phyloP scores from a whole-genome alignment of 2,797 vertebrate species.

The Alcedo quadribrachys region DNA sequence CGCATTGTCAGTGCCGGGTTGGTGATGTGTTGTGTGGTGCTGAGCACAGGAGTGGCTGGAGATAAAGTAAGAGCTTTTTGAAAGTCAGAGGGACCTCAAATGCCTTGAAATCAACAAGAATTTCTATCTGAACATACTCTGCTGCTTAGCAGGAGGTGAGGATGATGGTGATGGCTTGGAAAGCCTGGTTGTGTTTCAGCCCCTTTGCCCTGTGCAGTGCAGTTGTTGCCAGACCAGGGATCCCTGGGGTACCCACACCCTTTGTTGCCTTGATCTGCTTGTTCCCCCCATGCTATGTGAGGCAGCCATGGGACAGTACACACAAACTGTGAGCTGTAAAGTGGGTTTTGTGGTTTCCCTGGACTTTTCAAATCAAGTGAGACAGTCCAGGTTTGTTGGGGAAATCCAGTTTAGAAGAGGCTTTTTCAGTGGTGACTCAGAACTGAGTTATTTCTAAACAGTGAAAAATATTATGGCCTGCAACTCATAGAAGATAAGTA shows the following conservation, averaged over 20 bases:
- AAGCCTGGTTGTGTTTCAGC: background rate
- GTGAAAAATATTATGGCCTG: constrained; percentile 13
- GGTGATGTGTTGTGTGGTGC: accelerated
- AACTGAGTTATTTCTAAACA: constrained; percentile 50
- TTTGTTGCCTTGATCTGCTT: background rate
- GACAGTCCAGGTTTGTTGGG: background rate
- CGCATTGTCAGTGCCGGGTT: background rate
- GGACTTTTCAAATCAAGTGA: background rate
- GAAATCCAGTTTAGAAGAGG: constrained; percentile 26
- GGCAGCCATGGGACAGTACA: background rate
- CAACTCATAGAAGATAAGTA: constrained; percentile 29
- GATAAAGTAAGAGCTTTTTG: background rate
- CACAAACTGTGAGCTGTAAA: background rate
- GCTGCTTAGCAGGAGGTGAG: background rate
- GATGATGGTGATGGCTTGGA: background rate
- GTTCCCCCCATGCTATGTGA: background rate
- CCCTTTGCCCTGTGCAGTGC: background rate
- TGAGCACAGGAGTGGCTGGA: background rate
- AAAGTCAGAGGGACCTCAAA: background rate
- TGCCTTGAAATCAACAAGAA: background rate
- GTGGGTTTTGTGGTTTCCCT: background rate
- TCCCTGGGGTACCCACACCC: background rate
- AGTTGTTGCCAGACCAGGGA: background rate
- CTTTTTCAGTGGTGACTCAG: constrained; percentile 20
- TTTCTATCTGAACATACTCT: background rate